phyloP scores from a whole-genome alignment of 2,113 vertebrate species.

The Apistogramma diplotaenia region DNA sequence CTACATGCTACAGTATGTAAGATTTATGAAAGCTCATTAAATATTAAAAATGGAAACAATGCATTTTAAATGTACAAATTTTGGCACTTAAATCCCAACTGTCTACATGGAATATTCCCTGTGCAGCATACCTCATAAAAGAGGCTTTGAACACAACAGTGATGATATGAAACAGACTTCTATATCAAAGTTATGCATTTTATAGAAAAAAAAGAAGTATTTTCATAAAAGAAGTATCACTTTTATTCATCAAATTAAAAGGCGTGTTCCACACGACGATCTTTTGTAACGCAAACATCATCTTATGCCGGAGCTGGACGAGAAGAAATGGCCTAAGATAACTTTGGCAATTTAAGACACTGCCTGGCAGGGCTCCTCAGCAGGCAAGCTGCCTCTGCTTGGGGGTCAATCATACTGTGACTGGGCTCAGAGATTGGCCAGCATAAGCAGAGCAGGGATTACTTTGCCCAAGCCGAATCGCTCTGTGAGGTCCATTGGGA shows the following conservation, averaged over 20 bases:
- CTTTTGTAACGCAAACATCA: neutral
- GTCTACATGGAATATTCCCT: neutral
- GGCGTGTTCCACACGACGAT: neutral
- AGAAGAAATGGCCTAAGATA: neutral
- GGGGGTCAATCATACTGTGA: neutral
- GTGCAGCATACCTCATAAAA: neutral
- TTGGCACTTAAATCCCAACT: neutral
- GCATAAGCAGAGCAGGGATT: conserved; percentile 3
- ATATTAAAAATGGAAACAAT: conserved; percentile 14
- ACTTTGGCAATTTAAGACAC: neutral
- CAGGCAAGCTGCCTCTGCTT: neutral
- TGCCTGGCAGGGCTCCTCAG: neutral
- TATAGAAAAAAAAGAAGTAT: neutral
- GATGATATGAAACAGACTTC: neutral
- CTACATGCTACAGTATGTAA: conserved; percentile 10
- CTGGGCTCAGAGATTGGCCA: neutral
- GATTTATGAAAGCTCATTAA: conserved; percentile 35
- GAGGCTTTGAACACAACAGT: neutral
- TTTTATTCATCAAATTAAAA: neutral
- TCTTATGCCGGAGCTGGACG: neutral
- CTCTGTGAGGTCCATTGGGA: conserved; percentile 13
- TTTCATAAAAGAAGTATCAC: neutral
- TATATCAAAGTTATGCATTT: neutral
- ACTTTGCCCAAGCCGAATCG: conserved; percentile 6
- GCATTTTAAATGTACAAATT: conserved; percentile 22